Conservation (phyloP, 2,113 vertebrate genomes). For the Callithrix jacchus region DNA sequence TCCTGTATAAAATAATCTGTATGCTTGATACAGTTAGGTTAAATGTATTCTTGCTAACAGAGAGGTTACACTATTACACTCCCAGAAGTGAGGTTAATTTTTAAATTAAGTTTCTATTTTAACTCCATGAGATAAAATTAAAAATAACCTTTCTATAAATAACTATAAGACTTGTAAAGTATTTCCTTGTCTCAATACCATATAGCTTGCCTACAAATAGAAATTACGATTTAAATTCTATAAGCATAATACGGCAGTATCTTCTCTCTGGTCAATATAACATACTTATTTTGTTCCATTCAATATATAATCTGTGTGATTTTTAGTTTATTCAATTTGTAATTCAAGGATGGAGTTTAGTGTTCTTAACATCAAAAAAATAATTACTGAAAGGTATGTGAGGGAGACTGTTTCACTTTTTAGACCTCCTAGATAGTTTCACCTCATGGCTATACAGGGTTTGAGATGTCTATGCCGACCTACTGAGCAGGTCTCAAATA, state of each 20-base stretch:
- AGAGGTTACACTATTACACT: background rate
- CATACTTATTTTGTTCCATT: constrained; percentile 3
- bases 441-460: constrained; percentile 33
- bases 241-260: background rate
- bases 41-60: constrained; percentile 35
- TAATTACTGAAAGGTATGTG: constrained; percentile 54
- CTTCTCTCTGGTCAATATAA: background rate
- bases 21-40: constrained; percentile 28
- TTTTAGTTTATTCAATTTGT: constrained; percentile 5
- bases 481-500: constrained; percentile 33
- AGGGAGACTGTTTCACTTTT: constrained; percentile 38
- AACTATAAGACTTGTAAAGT: background rate
- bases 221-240: background rate
- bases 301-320: background rate
- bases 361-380: constrained; percentile 23
- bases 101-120: constrained; percentile 31
- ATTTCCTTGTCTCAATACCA: background rate
- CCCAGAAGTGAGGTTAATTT: constrained; percentile 1
- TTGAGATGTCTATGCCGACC: constrained; percentile 44
- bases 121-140: constrained; percentile 9
- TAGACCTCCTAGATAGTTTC: constrained; percentile 23
- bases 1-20: too few species aligned
- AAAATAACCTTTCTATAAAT: background rate
- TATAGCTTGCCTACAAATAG: background rate
- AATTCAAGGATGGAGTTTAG: constrained; percentile 13